A percentile compares a stretch with the other conserved stretches of the same genome.
Evolutionary conservation across 2,113 vertebrate species (phyloP).

Genomic region (Capra hircus): DNA sequence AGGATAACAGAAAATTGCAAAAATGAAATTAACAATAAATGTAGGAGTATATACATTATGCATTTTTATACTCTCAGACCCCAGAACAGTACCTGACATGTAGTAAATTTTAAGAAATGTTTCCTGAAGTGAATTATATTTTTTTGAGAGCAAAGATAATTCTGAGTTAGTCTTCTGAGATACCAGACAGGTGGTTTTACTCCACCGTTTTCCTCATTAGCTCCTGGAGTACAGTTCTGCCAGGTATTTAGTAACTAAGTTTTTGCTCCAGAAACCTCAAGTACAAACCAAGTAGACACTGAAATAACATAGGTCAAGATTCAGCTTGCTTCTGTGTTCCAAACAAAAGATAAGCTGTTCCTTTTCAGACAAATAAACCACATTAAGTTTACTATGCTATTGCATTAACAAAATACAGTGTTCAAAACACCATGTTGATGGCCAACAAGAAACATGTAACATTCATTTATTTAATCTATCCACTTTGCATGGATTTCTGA

Average conservation of each 20-base stretch:
- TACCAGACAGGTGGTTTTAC: background rate
- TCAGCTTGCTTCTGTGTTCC: background rate
- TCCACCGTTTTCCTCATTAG: background rate
- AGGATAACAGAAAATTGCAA: background rate
- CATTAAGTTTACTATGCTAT: constrained; percentile 15
- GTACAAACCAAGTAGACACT: constrained; percentile 39
- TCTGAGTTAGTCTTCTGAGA: background rate
- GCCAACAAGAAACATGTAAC: background rate
- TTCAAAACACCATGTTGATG: constrained; percentile 16
- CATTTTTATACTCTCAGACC: background rate
- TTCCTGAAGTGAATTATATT: background rate
- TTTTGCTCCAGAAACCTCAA: constrained; percentile 45
- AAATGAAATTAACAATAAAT: background rate
- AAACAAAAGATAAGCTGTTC: constrained; percentile 58
- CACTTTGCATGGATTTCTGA: constrained; percentile 23
- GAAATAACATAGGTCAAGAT: constrained; percentile 33
- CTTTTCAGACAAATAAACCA: constrained; percentile 48
- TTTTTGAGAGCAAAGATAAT: background rate
- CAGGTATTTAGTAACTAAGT: constrained; percentile 31
- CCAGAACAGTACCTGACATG: background rate
- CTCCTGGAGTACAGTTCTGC: background rate
- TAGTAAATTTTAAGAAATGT: background rate
- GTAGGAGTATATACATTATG: background rate
- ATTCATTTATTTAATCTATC: constrained; percentile 43
- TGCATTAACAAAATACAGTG: background rate